Conservation (phyloP, 2,888 invertebrate genomes). For the Amorpha juglandis region DNA sequence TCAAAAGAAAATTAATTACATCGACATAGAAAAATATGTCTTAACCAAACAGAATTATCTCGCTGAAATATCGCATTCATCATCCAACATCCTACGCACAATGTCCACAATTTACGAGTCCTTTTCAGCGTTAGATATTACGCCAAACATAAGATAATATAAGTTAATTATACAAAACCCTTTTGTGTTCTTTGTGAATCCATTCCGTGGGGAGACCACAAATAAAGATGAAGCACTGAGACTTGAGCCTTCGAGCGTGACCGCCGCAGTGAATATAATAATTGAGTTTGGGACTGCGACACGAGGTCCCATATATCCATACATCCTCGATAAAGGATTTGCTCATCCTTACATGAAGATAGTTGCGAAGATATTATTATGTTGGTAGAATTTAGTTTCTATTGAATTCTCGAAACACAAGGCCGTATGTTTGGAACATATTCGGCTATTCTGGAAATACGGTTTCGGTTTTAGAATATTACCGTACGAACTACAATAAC, state of each 20-base stretch:
- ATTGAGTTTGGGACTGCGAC: conserved; percentile 60
- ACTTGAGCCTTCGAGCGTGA: conserved; percentile 27
- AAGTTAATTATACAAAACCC: conserved; percentile 28
- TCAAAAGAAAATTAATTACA: conserved; percentile 6
- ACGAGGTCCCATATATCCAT: conserved; percentile 6
- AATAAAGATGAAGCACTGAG: conserved; percentile 35
- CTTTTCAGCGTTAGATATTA: conserved; percentile 23
- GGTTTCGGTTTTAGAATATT: background rate
- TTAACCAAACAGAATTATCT: conserved; percentile 20
- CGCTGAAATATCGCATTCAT: conserved; percentile 18
- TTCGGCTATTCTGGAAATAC: background rate
- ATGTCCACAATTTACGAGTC: conserved; percentile 15
- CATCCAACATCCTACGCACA: conserved; percentile 18
- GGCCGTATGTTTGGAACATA: background rate
- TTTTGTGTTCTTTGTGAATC: conserved; percentile 29
- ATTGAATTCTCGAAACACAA: background rate
- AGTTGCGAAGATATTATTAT: background rate
- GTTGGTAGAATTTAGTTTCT: background rate
- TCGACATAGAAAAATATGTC: conserved; percentile 12
- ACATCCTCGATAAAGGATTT: conserved; percentile 24
- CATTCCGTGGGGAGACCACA: conserved; percentile 32
- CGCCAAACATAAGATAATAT: conserved; percentile 23
- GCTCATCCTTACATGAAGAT: background rate
- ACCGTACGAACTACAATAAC: no score
- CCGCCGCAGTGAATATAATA: conserved; percentile 45